Percentiles rank a stretch among this genome's conserved stretches.
phyloP scores from a whole-genome alignment of 1,140 invertebrate genomes.

The Alviniconcha marisindica region DNA sequence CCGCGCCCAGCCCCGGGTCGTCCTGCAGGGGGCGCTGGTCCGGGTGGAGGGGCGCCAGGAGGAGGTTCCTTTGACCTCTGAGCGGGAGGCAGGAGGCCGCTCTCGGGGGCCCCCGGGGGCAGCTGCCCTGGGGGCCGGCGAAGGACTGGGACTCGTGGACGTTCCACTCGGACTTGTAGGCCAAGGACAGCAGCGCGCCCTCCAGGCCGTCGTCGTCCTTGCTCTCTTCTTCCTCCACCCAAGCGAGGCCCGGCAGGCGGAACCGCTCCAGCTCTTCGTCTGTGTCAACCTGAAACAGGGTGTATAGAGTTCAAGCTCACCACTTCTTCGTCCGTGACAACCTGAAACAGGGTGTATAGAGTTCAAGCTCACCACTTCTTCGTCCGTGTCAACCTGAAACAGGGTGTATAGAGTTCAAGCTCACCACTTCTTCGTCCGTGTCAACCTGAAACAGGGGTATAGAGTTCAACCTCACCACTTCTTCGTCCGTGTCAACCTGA shows the following conservation, averaged over 20 bases:
- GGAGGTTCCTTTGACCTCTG: no score
- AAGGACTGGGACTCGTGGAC: background rate
- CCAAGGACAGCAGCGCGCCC: background rate
- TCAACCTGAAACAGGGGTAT: slow-evolving; percentile 12
- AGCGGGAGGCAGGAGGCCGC: background rate
- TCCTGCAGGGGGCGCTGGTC: no score
- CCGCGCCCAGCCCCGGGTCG: no score
- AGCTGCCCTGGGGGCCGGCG: background rate
- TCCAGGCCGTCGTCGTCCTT: background rate
- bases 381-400: slow-evolving; percentile 17
- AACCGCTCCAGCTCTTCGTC: slow-evolving; percentile 6
- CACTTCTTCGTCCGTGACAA: slow-evolving; percentile 16
- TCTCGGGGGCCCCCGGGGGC: background rate
- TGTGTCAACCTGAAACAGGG: slow-evolving; percentile 8
- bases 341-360: no score
- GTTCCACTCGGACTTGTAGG: slow-evolving; percentile 15
- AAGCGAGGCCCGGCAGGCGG: background rate
- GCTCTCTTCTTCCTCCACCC: background rate
- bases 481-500: no score
- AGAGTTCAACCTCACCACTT: no score
- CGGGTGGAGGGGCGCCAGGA: no score
- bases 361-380: background rate
- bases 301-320: no score
- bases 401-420: no score
- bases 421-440: slow-evolving; percentile 11